Percentiles rank a stretch among this genome's conserved stretches.
Conservation (phyloP, 2,113 vertebrate genomes). For the Lepus timidus region DNA sequence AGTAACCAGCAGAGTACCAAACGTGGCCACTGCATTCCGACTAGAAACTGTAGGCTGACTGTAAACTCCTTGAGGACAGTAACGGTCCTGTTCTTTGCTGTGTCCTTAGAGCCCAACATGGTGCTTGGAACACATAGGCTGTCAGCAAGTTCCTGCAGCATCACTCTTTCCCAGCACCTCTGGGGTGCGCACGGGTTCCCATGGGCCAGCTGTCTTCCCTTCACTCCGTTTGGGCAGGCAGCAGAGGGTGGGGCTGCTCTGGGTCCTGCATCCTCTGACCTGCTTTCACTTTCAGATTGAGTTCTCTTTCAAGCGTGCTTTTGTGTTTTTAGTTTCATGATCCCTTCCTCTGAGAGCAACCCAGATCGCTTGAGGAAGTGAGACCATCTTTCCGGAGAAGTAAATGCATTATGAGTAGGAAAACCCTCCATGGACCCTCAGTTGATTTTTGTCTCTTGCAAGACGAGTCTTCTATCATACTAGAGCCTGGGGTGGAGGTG, state of each 20-base stretch:
- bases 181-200: not conserved
- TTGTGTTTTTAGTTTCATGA: slow-evolving; percentile 54
- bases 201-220: not conserved
- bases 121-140: not conserved
- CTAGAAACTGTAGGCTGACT: not conserved
- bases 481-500: slow-evolving; percentile 18
- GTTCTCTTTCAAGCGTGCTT: slow-evolving; percentile 30
- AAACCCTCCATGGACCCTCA: not conserved
- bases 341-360: slow-evolving; percentile 50
- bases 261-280: not conserved
- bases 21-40: not conserved
- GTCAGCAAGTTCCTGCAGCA: not conserved
- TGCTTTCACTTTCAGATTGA: slow-evolving; percentile 53
- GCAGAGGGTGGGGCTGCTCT: not conserved
- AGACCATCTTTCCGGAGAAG: slow-evolving; percentile 56
- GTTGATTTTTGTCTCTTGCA: slow-evolving; percentile 61
- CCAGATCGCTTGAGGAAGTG: slow-evolving; percentile 33
- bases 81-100: not conserved
- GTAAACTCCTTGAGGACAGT: slow-evolving; percentile 10
- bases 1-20: slow-evolving; percentile 9
- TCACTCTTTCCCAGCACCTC: not conserved
- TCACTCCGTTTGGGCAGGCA: not conserved
- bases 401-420: slow-evolving; percentile 44
- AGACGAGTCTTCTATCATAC: slow-evolving; percentile 37
- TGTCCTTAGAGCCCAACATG: not conserved